A percentile compares a stretch with the other conserved stretches of the same genome.
phyloP scores from a whole-genome alignment of 2,113 vertebrate genomes.

The Fulmarus glacialis region DNA sequence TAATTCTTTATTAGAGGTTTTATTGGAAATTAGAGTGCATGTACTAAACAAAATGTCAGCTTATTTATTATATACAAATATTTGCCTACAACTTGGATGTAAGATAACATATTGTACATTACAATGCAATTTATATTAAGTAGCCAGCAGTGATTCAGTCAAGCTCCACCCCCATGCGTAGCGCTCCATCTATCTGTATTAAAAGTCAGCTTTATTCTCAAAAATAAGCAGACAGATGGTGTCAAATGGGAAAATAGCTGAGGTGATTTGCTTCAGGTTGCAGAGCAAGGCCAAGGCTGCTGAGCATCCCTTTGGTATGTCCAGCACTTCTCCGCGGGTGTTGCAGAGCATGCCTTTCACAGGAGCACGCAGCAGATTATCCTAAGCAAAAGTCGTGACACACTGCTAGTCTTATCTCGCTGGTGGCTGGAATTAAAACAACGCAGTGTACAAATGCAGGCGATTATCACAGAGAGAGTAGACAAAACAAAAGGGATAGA shows the following conservation, averaged over 20 bases:
- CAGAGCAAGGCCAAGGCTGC: background rate
- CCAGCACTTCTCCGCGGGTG: background rate
- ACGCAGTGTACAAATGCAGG: background rate
- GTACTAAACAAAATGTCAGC: slow-evolving; percentile 17
- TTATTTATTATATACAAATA: slow-evolving; percentile 30
- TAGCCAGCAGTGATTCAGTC: background rate
- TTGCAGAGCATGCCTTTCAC: background rate
- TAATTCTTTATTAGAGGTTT: slow-evolving; percentile 21
- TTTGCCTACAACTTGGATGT: background rate
- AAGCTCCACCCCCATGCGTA: background rate
- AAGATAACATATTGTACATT: background rate
- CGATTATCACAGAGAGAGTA: background rate
- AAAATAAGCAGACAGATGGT: background rate
- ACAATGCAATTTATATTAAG: background rate
- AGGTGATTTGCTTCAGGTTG: background rate
- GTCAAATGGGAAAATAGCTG: background rate
- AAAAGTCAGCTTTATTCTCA: background rate
- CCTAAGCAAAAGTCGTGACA: background rate
- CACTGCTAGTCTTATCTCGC: background rate
- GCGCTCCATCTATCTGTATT: background rate
- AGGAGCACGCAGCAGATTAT: background rate
- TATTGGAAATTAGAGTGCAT: slow-evolving; percentile 12
- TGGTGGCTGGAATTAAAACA: slow-evolving; percentile 39
- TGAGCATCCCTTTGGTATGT: background rate
- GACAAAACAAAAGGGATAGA: slow-evolving; percentile 8